Percentiles rank a stretch among this genome's conserved stretches.
Evolutionary conservation across 2,888 invertebrate genomes (phyloP).

Genomic region (Coelinius sp.): DNA sequence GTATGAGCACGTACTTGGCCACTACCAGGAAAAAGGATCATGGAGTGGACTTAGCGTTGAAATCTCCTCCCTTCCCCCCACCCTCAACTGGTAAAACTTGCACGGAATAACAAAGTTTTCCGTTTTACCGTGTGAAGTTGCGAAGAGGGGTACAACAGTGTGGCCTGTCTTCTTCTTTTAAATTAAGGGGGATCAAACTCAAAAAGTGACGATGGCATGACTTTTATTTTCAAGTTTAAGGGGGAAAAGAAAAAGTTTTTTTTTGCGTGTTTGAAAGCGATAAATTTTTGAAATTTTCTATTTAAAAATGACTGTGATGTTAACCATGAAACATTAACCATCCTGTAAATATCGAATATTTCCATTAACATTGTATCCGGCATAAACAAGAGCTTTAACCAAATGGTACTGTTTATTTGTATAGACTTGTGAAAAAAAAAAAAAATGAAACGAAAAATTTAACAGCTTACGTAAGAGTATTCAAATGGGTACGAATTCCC

Average conservation of each 20-base stretch:
- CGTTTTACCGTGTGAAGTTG: constrained; percentile 24
- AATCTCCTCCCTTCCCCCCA: constrained; percentile 64
- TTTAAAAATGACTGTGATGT: background rate
- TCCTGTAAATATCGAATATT: background rate
- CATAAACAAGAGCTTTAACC: background rate
- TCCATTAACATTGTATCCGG: background rate
- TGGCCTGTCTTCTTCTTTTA: constrained; percentile 18
- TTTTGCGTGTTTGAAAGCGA: background rate
- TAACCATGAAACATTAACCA: background rate
- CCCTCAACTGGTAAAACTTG: constrained; percentile 63
- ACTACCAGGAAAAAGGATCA: constrained; percentile 63
- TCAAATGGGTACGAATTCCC: background rate
- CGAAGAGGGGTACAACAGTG: background rate
- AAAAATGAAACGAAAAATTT: background rate
- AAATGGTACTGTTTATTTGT: constrained; percentile 4
- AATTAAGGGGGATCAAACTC: constrained; percentile 35
- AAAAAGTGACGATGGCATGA: constrained; percentile 16
- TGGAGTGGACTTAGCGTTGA: constrained; percentile 68
- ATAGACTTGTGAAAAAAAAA: background rate
- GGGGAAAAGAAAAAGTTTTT: background rate
- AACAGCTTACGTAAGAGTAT: constrained; percentile 23
- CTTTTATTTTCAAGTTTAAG: background rate
- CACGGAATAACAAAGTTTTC: constrained; percentile 66
- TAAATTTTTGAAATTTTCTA: no score
- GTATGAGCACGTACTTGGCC: constrained; percentile 69